These are phyloP conservation scores for Hystrix brachyura DNA, from an alignment of 2,113 vertebrate genomes.

Conservation along the genomic window DNA sequence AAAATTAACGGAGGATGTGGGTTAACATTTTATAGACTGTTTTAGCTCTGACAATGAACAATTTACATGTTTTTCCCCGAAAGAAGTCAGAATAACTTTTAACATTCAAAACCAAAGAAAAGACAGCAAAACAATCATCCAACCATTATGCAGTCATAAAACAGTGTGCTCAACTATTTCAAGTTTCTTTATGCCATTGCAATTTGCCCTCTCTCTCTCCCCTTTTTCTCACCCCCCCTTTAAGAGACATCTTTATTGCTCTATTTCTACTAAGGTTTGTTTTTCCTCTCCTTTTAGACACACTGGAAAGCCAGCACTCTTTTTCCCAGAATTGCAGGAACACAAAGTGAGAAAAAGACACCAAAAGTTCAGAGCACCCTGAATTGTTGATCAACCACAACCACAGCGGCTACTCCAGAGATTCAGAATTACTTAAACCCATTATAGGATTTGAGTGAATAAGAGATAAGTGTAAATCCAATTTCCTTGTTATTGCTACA, in stretches of 20 bases:
- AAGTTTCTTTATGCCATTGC: not conserved
- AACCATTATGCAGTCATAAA: not conserved
- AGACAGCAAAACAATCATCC: constrained; percentile 12
- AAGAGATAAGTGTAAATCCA: not conserved
- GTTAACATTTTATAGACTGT: not conserved
- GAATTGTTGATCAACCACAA: not conserved
- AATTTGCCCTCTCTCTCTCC: not conserved
- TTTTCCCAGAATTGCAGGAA: constrained; percentile 2
- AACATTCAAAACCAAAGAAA: constrained; percentile 14
- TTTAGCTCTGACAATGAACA: not conserved
- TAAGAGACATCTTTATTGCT: not conserved
- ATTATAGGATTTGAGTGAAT: not conserved
- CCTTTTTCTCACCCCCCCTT: not conserved
- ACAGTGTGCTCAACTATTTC: not conserved
- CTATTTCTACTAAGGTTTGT: not conserved
- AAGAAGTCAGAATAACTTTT: constrained; percentile 38
- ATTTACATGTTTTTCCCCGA: not conserved
- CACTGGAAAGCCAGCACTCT: not conserved
- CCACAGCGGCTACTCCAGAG: not conserved
- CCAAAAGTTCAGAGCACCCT: not conserved
- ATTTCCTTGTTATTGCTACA: not conserved
- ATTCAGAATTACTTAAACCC: not conserved
- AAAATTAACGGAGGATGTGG: not conserved
- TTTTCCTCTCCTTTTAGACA: constrained; percentile 31
- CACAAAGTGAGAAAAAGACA: not conserved